Conservation (phyloP, 2,888 invertebrate species). For the Selenia dentaria region DNA sequence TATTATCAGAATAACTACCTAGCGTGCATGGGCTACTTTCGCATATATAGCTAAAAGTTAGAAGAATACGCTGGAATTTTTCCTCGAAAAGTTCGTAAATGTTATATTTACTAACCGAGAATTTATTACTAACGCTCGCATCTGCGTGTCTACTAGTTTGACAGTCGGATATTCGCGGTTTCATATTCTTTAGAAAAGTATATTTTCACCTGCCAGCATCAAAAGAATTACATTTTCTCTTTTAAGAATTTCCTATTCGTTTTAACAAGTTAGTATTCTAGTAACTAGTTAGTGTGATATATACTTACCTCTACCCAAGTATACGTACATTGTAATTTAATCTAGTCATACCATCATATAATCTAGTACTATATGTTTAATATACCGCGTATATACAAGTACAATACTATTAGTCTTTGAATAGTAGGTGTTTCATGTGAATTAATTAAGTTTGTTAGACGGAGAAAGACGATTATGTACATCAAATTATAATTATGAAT, state of each 20-base stretch:
- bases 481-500: constrained; percentile 13
- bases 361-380: too few species aligned
- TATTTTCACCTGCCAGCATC: constrained; percentile 20
- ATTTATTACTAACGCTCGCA: constrained; percentile 23
- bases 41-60: too few species aligned
- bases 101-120: constrained; percentile 19
- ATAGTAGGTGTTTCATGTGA: constrained; percentile 22
- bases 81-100: constrained; percentile 21
- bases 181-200: constrained; percentile 21
- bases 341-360: too few species aligned
- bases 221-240: constrained; percentile 15
- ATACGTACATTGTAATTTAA: too few species aligned
- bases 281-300: too few species aligned
- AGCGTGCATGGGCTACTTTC: too few species aligned
- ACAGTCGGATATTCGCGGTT: constrained; percentile 27
- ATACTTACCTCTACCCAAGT: too few species aligned
- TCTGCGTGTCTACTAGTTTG: constrained; percentile 29
- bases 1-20: neutral
- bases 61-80: constrained; percentile 30
- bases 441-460: constrained; percentile 21
- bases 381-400: too few species aligned
- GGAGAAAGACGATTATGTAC: constrained; percentile 10
- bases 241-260: neutral
- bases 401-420: too few species aligned
- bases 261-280: neutral